Percentiles rank a stretch among this genome's conserved stretches.
phyloP scores from a whole-genome alignment of 2,113 vertebrate species.

The Parus major region DNA sequence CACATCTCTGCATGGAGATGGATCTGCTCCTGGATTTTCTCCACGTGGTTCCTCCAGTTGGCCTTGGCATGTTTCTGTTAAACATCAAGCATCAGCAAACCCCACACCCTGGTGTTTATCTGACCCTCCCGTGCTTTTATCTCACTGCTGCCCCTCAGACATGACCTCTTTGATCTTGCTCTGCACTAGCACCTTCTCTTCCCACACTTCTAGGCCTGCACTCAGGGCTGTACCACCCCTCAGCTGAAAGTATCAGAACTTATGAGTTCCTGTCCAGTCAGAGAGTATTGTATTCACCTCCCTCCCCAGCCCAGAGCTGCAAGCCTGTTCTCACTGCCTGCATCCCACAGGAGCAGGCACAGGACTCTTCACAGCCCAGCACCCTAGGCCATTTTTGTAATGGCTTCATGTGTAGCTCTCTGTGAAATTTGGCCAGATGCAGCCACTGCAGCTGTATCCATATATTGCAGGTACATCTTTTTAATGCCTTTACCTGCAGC shows the following conservation, averaged over 20 bases:
- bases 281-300: neutral
- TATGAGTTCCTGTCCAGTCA: neutral
- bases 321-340: neutral
- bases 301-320: neutral
- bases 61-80: neutral
- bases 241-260: neutral
- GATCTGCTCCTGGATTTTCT: neutral
- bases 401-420: neutral
- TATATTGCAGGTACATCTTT: neutral
- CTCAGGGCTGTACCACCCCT: neutral
- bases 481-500: neutral
- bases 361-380: neutral
- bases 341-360: neutral
- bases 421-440: neutral
- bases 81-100: neutral
- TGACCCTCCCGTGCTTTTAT: neutral
- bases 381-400: neutral
- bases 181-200: neutral
- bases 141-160: neutral
- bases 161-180: neutral
- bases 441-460: neutral
- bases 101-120: neutral
- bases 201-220: rapidly evolving
- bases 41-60: neutral
- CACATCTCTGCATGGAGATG: neutral